Evolutionary conservation across 2,888 invertebrate genomes (phyloP), one percentile per base, ranked within the genome.

Genomic region (Mactromeris polynyma): DNA sequence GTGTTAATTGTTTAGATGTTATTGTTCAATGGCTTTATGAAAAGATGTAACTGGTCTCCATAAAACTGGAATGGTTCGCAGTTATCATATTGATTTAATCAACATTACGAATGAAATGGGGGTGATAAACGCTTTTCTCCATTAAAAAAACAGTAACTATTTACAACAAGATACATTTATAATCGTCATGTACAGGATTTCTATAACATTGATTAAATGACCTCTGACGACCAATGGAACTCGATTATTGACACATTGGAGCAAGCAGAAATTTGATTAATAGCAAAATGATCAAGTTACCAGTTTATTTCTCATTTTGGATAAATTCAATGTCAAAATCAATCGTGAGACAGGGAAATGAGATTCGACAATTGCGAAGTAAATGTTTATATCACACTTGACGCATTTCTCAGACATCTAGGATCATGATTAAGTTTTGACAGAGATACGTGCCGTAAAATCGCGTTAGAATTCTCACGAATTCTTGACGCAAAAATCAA

Each of bases 241-340:
- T 69, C 73, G 69, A 88, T 88, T 90, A 90, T 90, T 87, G 90
- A 84, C 83, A 73, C 86, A 86, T 90, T 84, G 83, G 81, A 83
- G 58, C 77, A 78, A 85, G 64, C 36, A 81, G 77, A 80, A 85
- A 88, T 90, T 90, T 90, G 90, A 90, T 90, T 90, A 88, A 90
- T 90, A 83, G 79, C 81, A 42, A 83, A 90, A 86, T 90, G 88
- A 90, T 88, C 90, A 86, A 64, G 86, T 85, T 86, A 86, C 86
- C 42, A 80, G 81, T 88, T 88, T 88, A 86, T 88, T 88, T 88
- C 90, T 90, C 90, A 79, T 83, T 88, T 88, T 86, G 79, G 88
- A 77, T 87, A 81, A 79, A 86, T 88, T 58, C 81, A 54, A 58
- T 88, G 86, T 84, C 88, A 86, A 79, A 84, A 86, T 88, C 88